These are phyloP conservation scores for Colostygia pectinataria DNA, from an alignment of 2,888 invertebrate genomes.

Conservation along the genomic window DNA sequence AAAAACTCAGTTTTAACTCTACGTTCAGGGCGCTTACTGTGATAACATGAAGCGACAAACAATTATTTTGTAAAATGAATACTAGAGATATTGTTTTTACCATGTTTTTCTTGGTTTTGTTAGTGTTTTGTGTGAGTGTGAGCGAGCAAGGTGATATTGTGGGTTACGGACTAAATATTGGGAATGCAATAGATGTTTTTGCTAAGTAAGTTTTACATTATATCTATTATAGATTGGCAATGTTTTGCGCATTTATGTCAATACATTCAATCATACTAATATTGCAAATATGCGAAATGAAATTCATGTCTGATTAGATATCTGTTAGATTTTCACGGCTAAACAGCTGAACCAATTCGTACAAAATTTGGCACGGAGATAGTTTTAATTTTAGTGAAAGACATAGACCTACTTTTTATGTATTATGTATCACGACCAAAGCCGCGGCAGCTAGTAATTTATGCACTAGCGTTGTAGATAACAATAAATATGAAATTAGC, in stretches of 20 bases:
- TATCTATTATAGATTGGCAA: background rate
- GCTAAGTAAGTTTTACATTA: conserved; percentile 65
- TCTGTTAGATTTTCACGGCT: too few species aligned
- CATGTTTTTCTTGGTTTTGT: conserved; percentile 39
- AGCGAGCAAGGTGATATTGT: conserved; percentile 64
- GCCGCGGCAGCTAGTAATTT: too few species aligned
- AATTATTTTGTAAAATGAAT: conserved; percentile 21
- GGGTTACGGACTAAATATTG: conserved; percentile 68
- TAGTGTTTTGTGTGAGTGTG: conserved; percentile 51
- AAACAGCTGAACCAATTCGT: too few species aligned
- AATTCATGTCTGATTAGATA: too few species aligned
- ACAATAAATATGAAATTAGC: conserved; percentile 1
- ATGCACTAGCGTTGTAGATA: too few species aligned
- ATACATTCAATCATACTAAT: background rate
- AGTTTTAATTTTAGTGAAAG: too few species aligned
- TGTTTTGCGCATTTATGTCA: background rate
- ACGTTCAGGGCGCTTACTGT: conserved; percentile 44
- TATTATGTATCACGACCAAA: too few species aligned
- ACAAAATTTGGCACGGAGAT: too few species aligned
- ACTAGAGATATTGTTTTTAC: background rate
- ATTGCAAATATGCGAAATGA: conserved; percentile 10
- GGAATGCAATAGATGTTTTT: conserved; percentile 73
- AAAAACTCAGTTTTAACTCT: conserved; percentile 68
- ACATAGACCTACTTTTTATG: too few species aligned
- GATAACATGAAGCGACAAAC: conserved; percentile 37